phyloP scores from a whole-genome alignment of 37 sponge, comb jelly and placozoan genomes.

The Beroe ovata region DNA sequence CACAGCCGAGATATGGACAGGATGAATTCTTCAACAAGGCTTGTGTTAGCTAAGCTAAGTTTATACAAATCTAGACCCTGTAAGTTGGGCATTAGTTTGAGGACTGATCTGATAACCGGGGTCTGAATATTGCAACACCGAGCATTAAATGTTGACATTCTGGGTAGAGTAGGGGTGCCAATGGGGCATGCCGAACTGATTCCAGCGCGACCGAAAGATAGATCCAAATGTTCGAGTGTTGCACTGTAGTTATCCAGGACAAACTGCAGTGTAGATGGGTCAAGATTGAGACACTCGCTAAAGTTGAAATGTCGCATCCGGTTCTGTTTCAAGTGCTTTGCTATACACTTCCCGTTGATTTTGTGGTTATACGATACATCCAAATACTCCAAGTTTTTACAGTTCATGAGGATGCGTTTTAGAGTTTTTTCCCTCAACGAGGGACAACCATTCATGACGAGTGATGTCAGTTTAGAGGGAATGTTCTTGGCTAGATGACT shows the following conservation, averaged over 20 bases:
- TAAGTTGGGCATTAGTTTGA: slow-evolving; percentile 37
- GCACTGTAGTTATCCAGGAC: background rate
- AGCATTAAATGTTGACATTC: background rate
- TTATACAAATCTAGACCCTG: background rate
- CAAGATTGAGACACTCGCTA: background rate
- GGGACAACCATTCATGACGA: background rate
- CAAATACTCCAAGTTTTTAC: background rate
- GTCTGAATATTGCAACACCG: background rate
- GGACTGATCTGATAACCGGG: background rate
- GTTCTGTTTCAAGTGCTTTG: slow-evolving; percentile 12
- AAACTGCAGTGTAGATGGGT: background rate
- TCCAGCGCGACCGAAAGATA: background rate
- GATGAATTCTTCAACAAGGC: background rate
- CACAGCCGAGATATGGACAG: background rate
- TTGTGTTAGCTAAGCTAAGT: background rate
- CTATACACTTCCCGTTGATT: slow-evolving; percentile 11
- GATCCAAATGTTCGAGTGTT: slow-evolving; percentile 11
- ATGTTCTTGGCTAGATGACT: background rate
- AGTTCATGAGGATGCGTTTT: background rate
- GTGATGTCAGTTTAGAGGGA: slow-evolving; percentile 11
- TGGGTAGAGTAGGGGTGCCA: background rate
- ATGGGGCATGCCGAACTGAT: background rate
- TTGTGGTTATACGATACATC: slow-evolving; percentile 2
- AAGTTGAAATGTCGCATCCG: background rate
- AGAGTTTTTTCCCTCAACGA: slow-evolving; percentile 7